A percentile compares a stretch with the other conserved stretches of the same genome.
Conservation (phyloP, 1,140 invertebrate genomes). For the Macrosteles quadrilineatus region DNA sequence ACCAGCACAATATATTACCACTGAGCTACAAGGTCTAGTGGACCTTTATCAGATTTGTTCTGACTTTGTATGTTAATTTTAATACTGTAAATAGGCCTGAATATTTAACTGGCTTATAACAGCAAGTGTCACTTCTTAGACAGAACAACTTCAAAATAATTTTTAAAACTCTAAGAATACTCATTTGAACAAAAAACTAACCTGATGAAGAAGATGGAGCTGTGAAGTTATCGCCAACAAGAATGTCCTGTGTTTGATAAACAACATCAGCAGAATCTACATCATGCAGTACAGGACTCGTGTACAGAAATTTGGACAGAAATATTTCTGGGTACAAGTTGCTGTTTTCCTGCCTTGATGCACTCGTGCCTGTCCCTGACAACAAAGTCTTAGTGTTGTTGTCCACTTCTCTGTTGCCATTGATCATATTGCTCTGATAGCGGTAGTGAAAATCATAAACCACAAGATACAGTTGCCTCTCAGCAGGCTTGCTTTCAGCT, state of each 20-base stretch:
- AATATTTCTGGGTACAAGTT: slow-evolving; percentile 52
- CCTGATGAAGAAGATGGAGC: slow-evolving; percentile 45
- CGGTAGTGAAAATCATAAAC: slow-evolving; percentile 61
- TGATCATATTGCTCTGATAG: slow-evolving; percentile 24
- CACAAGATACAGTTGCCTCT: slow-evolving; percentile 54
- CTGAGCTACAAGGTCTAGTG: too few relatives aligned
- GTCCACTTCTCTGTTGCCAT: slow-evolving; percentile 46
- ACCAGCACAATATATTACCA: too few relatives aligned
- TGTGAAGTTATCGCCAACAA: background rate
- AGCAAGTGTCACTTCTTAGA: too few relatives aligned
- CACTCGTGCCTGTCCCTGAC: slow-evolving; percentile 54
- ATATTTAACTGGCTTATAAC: too few relatives aligned
- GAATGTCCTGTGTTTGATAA: slow-evolving; percentile 7
- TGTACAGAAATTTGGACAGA: slow-evolving; percentile 51
- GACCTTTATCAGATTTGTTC: too few relatives aligned
- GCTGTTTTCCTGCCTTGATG: slow-evolving; percentile 51
- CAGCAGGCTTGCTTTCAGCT: slow-evolving; percentile 1
- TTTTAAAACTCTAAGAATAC: too few relatives aligned
- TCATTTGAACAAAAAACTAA: too few relatives aligned
- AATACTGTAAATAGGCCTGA: too few relatives aligned
- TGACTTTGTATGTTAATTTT: too few relatives aligned
- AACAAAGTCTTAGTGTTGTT: slow-evolving; percentile 55
- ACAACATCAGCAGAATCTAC: slow-evolving; percentile 12
- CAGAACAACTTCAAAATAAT: too few relatives aligned
- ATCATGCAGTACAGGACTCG: slow-evolving; percentile 10